Evolutionary conservation across 1,140 invertebrate genomes (phyloP).

Genomic region (Charaxes varanes): DNA sequence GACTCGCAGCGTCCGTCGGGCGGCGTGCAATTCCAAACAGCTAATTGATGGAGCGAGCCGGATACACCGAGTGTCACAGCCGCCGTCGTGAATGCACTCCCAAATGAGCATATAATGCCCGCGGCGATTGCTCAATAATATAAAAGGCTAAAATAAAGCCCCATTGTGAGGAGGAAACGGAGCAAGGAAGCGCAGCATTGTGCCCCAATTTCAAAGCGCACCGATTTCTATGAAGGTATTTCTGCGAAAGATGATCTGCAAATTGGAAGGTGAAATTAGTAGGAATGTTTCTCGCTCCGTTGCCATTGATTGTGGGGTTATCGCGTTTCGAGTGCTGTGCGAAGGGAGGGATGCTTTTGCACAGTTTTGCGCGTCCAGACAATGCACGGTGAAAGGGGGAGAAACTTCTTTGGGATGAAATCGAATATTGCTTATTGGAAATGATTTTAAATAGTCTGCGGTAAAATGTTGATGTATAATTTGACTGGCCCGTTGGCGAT

Average conservation of each 20-base stretch:
- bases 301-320: constrained; percentile 26
- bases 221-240: constrained; percentile 36
- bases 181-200: constrained; percentile 33
- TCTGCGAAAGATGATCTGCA: constrained; percentile 41
- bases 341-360: constrained; percentile 16
- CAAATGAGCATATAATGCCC: constrained; percentile 49
- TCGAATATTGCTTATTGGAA: no score
- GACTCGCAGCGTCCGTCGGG: no score
- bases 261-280: constrained; percentile 45
- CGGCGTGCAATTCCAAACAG: no score
- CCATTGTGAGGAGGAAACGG: constrained; percentile 37
- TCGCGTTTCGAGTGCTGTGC: constrained; percentile 28
- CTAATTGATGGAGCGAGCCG: constrained; percentile 39
- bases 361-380: no score
- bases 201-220: constrained; percentile 31
- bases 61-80: constrained; percentile 42
- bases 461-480: no score
- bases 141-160: constrained; percentile 29
- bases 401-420: no score
- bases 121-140: constrained; percentile 36
- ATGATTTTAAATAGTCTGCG: no score
- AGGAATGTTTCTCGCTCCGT: constrained; percentile 32
- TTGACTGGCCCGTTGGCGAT: no score
- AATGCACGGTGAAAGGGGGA: no score
- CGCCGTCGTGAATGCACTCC: constrained; percentile 29